Evolutionary conservation across 2,888 invertebrate genomes (phyloP), one percentile per base, ranked within the genome.

Genomic region (Chrysolina oricalcia): DNA sequence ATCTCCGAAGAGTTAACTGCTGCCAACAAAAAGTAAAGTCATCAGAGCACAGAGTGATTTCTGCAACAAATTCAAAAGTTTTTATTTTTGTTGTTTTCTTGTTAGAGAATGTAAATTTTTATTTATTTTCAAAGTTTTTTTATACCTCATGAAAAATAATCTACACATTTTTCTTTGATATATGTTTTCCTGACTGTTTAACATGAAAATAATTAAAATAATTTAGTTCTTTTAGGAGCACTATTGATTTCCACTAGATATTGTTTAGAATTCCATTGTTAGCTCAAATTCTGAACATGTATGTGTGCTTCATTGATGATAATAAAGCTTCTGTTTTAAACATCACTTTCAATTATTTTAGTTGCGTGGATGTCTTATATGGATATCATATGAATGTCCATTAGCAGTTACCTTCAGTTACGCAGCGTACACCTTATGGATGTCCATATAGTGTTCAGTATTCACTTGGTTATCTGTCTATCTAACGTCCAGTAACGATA

Each of bases 281-380:
- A 43, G 43, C 43, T 43, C 43, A 43, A 43, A 43, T 43, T 43
- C 43, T 43, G 43, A 43, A 43, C 43, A 43, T 43, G 43, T 43
- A 43, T 43, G 43, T 15, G 43, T 43, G 43, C 43, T 43, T 43
- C 43, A 43, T 8, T 43, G 43, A 43, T 43, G 1, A 43, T 43
- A 43, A 43, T 43, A 43, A 43, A 43, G 43, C 43, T 43, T 43
- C 43, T 43, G 43, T 43, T n/a, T n/a, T 43, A 43, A 43, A 43
- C 43, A 43, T 43, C 6, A 43, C 43, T 43, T 43, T 43, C 43
- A 43, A 43, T 43, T 43, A 43, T 43, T 43, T 43, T 43, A 43
- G 43, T 43, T 43, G 2, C 2, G 43, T 43, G 43, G 2, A 43
- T 43, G 43, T 8, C 43, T n/a, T n/a, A n/a, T 43, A 8, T 43